Evolutionary conservation across 1,140 invertebrate species (phyloP), one percentile per base, ranked within the genome.

Genomic region (Philotrypesis tridentata): DNA sequence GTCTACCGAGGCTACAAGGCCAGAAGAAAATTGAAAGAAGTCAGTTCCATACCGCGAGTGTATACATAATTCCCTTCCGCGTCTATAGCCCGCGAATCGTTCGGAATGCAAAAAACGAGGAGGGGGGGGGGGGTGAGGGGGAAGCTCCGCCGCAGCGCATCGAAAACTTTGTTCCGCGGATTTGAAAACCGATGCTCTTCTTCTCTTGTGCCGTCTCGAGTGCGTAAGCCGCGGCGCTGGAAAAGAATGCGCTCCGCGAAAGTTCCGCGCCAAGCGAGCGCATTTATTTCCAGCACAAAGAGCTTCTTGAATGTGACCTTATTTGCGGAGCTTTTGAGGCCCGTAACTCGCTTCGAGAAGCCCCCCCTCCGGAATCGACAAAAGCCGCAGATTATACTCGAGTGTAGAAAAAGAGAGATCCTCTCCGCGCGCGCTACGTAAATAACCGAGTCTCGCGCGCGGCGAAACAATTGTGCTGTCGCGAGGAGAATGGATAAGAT

Each of bases 1-100:
- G 93, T 92, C 75, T 96, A 94, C 88, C 92, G 95, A 86, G 95
- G 95, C 60, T 95, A 95, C 90, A 93, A 94, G 92, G 93, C 94
- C 27, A 93, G 95, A 85, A 93, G 93, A 87, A 94, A 92, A 82
- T 94, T 95, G 92, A 93, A 93, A 88, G 92, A 92, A 83, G 92
- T 92, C 77, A 84, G 86, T 85, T 60, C 63, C 43, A 48, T 8
- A 40, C 37, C 2, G 0, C 1, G 40, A n/a, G n/a, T n/a, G n/a
- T n/a, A 55, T 55, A 17, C 21, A n/a, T n/a, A 55, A 55, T 55
- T 48, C 17, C 12, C 14, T 17, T 48, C n/a, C n/a, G n/a, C n/a
- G n/a, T n/a, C n/a, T n/a, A n/a, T n/a, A n/a, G 5, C 43, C 43
- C 12, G 43, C 12, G 43, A 17, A 48, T 17, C 17, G 12, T 48